Evolutionary conservation across 1,140 invertebrate genomes (phyloP).

Genomic region (Caerostris extrusa): DNA sequence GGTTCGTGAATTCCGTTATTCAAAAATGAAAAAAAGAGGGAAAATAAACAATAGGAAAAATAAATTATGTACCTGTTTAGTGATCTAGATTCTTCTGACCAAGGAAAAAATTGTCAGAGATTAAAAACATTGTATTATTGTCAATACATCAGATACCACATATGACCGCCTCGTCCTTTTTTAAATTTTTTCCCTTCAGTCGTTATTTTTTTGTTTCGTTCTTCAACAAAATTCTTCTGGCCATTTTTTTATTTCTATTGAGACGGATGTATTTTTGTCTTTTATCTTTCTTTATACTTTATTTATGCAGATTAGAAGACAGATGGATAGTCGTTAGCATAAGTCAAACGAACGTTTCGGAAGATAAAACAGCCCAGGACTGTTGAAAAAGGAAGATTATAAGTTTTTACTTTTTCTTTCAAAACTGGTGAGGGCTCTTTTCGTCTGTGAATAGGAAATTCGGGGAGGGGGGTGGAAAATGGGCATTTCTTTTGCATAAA

Average conservation of each 20-base stretch:
- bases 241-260: neutral
- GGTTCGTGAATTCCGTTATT: too few species aligned
- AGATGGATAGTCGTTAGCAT: conserved; percentile 52
- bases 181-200: too few species aligned
- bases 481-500: conserved; percentile 42
- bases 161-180: neutral
- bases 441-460: neutral
- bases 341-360: conserved; percentile 44
- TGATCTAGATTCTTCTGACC: neutral
- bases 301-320: conserved; percentile 58
- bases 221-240: too few species aligned
- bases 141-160: conserved; percentile 18
- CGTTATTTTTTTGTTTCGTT: neutral
- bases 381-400: conserved; percentile 63
- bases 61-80: neutral
- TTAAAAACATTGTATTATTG: conserved; percentile 25
- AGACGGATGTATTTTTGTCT: neutral
- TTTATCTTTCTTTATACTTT: conserved; percentile 46
- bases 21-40: too few species aligned
- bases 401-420: conserved; percentile 34
- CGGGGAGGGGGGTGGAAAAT: neutral
- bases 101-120: neutral
- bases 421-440: neutral
- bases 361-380: conserved; percentile 32
- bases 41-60: neutral